A percentile compares a stretch with the other conserved stretches of the same genome.
Evolutionary conservation across 2,888 invertebrate species (phyloP).

Genomic region (Tenthredo mesomela): DNA sequence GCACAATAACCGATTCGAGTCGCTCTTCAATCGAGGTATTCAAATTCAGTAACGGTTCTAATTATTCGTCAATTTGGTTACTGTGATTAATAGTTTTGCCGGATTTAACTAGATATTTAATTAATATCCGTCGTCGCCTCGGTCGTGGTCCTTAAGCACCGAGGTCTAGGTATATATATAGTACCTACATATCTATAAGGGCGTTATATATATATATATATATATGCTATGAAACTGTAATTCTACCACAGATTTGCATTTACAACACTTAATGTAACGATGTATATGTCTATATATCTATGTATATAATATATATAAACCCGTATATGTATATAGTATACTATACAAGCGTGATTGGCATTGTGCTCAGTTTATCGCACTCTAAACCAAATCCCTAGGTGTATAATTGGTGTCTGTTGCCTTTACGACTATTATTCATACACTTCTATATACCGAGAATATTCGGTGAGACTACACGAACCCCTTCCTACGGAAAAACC

Average conservation of each 20-base stretch:
- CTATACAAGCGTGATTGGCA: slow-evolving; percentile 7
- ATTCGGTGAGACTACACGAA: too few relatives aligned
- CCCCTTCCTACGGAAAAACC: too few relatives aligned
- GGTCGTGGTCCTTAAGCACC: neutral
- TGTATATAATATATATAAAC: slow-evolving; percentile 13
- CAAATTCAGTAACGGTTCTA: neutral
- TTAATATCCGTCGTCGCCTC: neutral
- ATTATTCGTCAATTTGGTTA: neutral
- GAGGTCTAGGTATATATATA: too few relatives aligned
- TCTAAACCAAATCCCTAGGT: neutral
- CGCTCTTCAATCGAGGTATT: neutral
- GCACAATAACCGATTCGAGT: neutral
- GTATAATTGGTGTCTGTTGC: slow-evolving; percentile 36
- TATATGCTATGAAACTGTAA: neutral
- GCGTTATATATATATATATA: neutral
- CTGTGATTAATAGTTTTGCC: neutral
- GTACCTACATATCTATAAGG: too few relatives aligned
- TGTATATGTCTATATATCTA: neutral
- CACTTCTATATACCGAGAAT: too few relatives aligned
- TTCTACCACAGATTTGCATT: slow-evolving; percentile 5
- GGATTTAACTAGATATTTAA: neutral
- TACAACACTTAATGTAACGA: neutral
- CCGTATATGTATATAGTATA: neutral
- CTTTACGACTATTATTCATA: slow-evolving; percentile 35
- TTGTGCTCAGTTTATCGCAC: slow-evolving; percentile 5